These are phyloP conservation scores for Antheraea mylitta DNA, from an alignment of 1,140 invertebrate genomes.

Conservation along the genomic window DNA sequence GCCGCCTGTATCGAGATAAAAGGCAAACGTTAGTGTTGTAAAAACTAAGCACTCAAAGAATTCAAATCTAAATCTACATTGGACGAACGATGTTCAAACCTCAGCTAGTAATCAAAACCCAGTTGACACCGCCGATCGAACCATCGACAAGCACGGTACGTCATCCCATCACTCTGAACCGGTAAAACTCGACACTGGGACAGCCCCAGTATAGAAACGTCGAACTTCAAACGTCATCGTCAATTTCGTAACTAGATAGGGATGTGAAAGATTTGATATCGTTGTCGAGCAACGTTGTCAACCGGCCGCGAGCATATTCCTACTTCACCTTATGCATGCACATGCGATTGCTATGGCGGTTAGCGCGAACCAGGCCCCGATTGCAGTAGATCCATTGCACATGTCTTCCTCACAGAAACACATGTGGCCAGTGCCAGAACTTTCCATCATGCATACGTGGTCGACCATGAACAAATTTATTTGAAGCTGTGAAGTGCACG, in stretches of 20 bases:
- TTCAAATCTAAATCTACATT: constrained; percentile 60
- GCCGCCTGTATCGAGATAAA: neutral
- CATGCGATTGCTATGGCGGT: constrained; percentile 57
- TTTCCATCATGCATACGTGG: constrained; percentile 98
- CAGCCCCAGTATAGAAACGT: neutral
- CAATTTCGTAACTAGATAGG: neutral
- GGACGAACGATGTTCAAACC: constrained; percentile 65
- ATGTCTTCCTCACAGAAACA: constrained; percentile 98
- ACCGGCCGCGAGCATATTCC: constrained; percentile 34
- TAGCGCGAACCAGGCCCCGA: constrained; percentile 36
- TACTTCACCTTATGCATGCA: constrained; percentile 73
- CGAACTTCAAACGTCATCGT: too few species aligned
- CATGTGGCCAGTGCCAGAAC: constrained; percentile 97
- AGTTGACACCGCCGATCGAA: neutral
- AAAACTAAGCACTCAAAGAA: constrained; percentile 60
- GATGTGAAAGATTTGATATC: constrained; percentile 11
- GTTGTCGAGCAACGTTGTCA: constrained; percentile 31
- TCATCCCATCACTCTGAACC: neutral
- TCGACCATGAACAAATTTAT: constrained; percentile 99
- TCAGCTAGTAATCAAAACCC: constrained; percentile 29
- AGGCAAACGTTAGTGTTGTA: constrained; percentile 34
- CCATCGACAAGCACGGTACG: neutral
- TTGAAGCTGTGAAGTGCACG: constrained; percentile 94
- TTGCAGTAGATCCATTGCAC: constrained; percentile 84
- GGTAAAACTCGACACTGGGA: neutral